phyloP scores from a whole-genome alignment of 1,140 invertebrate genomes.

The Euura lappo region DNA sequence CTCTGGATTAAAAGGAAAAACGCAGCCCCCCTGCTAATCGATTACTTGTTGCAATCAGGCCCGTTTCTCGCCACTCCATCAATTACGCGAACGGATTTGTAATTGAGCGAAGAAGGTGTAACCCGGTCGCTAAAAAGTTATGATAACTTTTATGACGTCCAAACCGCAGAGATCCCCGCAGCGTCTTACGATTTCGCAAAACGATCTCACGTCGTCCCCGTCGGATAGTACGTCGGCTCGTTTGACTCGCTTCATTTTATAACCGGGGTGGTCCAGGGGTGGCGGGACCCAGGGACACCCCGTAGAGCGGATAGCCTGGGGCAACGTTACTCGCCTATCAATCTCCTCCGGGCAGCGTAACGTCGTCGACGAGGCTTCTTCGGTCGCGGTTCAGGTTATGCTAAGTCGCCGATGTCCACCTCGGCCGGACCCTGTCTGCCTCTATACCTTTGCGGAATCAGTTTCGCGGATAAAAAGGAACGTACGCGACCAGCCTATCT shows the following conservation, averaged over 20 bases:
- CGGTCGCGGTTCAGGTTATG: neutral
- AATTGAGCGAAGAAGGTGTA: too few relatives aligned
- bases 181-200: neutral
- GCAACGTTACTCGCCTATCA: conserved; percentile 4
- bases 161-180: neutral
- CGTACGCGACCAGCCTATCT: too few relatives aligned
- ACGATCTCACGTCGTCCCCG: neutral
- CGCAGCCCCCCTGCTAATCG: neutral
- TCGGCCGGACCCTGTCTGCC: neutral
- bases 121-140: too few relatives aligned
- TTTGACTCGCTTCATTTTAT: neutral
- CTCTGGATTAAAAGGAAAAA: neutral
- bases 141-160: too few relatives aligned
- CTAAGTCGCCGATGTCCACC: neutral
- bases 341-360: neutral
- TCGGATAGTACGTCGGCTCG: neutral
- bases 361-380: neutral
- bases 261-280: neutral
- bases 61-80: too few relatives aligned
- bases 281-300: neutral
- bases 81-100: too few relatives aligned
- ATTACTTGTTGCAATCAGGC: too few relatives aligned
- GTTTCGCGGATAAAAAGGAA: neutral
- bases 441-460: neutral
- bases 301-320: neutral